These are phyloP conservation scores for Meloidogyne hapla DNA, from an alignment of 1,140 invertebrate genomes.

Conservation along the genomic window DNA sequence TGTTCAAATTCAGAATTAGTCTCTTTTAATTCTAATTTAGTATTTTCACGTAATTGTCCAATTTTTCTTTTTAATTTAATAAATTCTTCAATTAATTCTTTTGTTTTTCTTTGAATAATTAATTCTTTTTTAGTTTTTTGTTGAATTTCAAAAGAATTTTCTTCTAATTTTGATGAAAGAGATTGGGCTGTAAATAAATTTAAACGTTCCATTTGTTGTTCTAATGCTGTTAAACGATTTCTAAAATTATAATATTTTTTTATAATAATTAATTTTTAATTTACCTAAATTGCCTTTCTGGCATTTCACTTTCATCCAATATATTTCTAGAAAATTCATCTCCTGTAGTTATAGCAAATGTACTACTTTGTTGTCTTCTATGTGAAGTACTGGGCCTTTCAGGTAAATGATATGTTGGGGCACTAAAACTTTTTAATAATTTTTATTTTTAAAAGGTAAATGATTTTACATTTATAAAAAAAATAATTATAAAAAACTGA, in stretches of 20 bases:
- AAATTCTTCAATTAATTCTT: background rate
- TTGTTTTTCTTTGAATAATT: background rate
- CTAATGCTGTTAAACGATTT: background rate
- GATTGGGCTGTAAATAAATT: background rate
- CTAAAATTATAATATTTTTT: background rate
- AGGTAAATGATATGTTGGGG: background rate
- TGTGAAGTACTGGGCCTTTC: constrained; percentile 17
- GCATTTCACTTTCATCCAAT: background rate
- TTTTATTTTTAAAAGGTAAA: background rate
- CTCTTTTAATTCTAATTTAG: background rate
- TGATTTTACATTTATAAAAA: background rate
- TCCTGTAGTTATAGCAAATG: background rate
- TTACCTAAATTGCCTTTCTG: background rate
- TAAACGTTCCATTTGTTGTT: constrained; percentile 16
- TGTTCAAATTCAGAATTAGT: background rate
- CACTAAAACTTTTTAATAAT: background rate
- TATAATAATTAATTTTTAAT: background rate
- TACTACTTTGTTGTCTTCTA: background rate
- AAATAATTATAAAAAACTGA: background rate
- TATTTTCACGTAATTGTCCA: background rate
- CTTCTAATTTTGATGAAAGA: background rate
- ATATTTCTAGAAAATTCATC: background rate
- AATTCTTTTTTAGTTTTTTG: background rate
- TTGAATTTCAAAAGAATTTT: background rate
- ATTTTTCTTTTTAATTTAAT: background rate